Conservation (phyloP, 2,113 vertebrate species). For the Xiphophorus maculatus region DNA sequence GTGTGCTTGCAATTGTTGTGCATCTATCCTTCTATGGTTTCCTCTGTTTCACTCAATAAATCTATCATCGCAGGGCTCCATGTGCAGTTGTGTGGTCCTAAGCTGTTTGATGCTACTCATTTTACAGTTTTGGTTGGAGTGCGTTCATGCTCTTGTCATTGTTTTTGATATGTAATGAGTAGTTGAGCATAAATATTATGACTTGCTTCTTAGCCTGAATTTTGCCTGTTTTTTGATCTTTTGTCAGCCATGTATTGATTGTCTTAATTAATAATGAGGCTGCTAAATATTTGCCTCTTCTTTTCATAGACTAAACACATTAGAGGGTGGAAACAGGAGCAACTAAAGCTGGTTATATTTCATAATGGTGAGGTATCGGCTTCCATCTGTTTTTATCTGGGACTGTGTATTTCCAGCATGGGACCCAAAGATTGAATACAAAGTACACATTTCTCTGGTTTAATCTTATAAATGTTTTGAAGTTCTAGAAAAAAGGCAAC, state of each 20-base stretch:
- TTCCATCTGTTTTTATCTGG: background rate
- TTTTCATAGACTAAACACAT: background rate
- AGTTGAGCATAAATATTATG: slow-evolving; percentile 17
- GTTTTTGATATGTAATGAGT: slow-evolving; percentile 28
- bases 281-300: slow-evolving; percentile 9
- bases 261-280: slow-evolving; percentile 11
- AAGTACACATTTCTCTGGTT: background rate
- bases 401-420: background rate
- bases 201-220: slow-evolving; percentile 19
- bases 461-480: too few relatives aligned
- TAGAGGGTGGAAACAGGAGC: slow-evolving; percentile 2
- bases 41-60: slow-evolving; percentile 40
- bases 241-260: slow-evolving; percentile 1
- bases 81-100: slow-evolving; percentile 21
- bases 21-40: slow-evolving; percentile 17
- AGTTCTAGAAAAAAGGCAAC: too few relatives aligned
- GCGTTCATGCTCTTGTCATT: slow-evolving; percentile 3
- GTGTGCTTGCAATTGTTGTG: background rate
- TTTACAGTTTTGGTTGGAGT: slow-evolving; percentile 24
- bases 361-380: background rate
- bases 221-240: background rate
- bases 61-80: slow-evolving; percentile 36
- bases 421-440: background rate
- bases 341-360: background rate
- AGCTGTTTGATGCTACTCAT: slow-evolving; percentile 20